These are phyloP conservation scores for Adineta ricciae DNA, from an alignment of 2,888 invertebrate genomes.

Conservation along the genomic window DNA sequence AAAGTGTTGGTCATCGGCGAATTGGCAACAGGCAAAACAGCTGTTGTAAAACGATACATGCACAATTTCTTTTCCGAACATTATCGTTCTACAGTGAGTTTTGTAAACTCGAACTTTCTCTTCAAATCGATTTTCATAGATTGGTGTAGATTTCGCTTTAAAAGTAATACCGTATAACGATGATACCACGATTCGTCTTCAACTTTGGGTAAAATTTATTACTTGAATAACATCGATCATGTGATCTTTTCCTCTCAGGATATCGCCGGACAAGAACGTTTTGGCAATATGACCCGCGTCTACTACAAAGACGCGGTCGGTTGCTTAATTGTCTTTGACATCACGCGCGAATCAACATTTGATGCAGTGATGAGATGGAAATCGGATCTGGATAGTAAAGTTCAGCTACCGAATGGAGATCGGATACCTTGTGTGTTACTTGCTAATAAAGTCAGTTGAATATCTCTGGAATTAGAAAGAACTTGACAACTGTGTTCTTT, in stretches of 20 bases:
- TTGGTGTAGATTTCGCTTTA: constrained; percentile 56
- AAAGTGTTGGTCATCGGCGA: constrained; percentile 98
- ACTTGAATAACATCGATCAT: constrained; percentile 38
- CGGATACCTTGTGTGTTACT: constrained; percentile 56
- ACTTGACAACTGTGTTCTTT: constrained; percentile 17
- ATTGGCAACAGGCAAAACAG: constrained; percentile 87
- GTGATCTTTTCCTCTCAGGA: constrained; percentile 40
- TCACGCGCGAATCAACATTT: constrained; percentile 55
- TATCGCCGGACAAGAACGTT: constrained; percentile 53
- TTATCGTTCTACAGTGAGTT: constrained; percentile 76
- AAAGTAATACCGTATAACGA: constrained; percentile 56
- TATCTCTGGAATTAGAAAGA: no score
- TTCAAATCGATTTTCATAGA: no score
- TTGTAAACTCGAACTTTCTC: no score
- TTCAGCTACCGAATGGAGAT: constrained; percentile 53
- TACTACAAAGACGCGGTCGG: constrained; percentile 57
- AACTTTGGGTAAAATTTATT: constrained; percentile 56
- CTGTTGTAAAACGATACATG: constrained; percentile 94
- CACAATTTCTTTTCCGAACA: constrained; percentile 97
- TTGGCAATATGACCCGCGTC: constrained; percentile 58
- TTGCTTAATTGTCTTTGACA: constrained; percentile 55
- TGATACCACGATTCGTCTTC: constrained; percentile 54
- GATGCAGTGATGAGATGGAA: constrained; percentile 57
- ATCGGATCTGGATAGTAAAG: constrained; percentile 41
- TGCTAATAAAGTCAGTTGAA: constrained; percentile 55